These are phyloP conservation scores for Atherinosoma microstoma DNA, from an alignment of 2,797 vertebrate species.

Conservation along the genomic window DNA sequence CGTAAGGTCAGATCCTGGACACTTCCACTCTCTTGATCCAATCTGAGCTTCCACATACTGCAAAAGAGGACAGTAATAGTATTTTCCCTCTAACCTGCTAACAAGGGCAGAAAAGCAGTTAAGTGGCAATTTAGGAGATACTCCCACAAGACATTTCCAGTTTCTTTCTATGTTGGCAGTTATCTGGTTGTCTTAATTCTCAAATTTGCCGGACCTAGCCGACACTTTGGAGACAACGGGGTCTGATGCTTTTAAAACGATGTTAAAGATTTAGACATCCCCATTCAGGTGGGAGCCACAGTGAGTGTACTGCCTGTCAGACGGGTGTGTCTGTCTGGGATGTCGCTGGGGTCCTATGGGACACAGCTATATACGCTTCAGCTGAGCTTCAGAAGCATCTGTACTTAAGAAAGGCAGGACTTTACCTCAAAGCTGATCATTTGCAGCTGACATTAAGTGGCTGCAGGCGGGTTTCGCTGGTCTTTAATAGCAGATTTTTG, in stretches of 20 bases:
- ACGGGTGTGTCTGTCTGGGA: slow-evolving; percentile 56
- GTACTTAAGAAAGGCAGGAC: slow-evolving; percentile 45
- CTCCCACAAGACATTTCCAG: slow-evolving; percentile 2
- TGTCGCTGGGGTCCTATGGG: slow-evolving; percentile 51
- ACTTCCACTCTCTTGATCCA: slow-evolving; percentile 17
- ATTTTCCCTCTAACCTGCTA: slow-evolving; percentile 1
- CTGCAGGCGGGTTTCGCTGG: slow-evolving; percentile 21
- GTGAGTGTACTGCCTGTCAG: slow-evolving; percentile 43
- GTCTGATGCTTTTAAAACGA: slow-evolving; percentile 61
- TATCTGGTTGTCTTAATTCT: slow-evolving; percentile 31
- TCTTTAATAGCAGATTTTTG: not conserved
- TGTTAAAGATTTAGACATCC: slow-evolving; percentile 76
- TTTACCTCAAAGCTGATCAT: slow-evolving; percentile 40
- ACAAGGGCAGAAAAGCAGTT: slow-evolving; percentile 28
- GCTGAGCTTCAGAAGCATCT: slow-evolving; percentile 59
- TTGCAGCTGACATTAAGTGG: slow-evolving; percentile 23
- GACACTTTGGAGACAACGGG: slow-evolving; percentile 37
- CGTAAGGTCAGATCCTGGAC: slow-evolving; percentile 20
- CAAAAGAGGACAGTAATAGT: not conserved
- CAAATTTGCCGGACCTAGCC: slow-evolving; percentile 47
- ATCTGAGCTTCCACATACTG: slow-evolving; percentile 5
- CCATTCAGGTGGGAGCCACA: slow-evolving; percentile 44
- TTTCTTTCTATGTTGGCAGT: slow-evolving; percentile 19
- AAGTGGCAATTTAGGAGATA: slow-evolving; percentile 17
- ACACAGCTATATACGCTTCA: slow-evolving; percentile 62